phyloP scores from a whole-genome alignment of 2,797 vertebrate species.

The Tachyglossus aculeatus region DNA sequence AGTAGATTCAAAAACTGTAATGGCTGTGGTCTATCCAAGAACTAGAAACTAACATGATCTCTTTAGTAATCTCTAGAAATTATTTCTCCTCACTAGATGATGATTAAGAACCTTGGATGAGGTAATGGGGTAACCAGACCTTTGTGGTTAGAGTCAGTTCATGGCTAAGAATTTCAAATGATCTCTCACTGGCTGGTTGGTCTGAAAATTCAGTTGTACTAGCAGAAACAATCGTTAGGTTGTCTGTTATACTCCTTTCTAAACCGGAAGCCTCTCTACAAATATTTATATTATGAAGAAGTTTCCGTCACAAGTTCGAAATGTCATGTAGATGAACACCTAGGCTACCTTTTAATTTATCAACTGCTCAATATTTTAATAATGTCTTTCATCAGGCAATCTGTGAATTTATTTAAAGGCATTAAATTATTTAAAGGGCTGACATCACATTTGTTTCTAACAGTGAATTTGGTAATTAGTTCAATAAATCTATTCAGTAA shows the following conservation, averaged over 20 bases:
- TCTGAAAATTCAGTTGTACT: neutral
- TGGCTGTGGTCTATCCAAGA: too few species aligned
- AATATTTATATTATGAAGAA: neutral
- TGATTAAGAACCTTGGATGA: neutral
- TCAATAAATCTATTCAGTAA: neutral
- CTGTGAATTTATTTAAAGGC: neutral
- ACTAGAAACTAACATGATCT: too few species aligned
- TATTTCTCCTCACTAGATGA: neutral
- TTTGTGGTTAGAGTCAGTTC: neutral
- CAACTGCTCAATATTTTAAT: conserved; percentile 8
- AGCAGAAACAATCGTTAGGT: neutral
- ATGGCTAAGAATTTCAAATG: neutral
- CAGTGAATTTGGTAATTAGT: conserved; percentile 1
- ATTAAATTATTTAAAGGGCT: conserved; percentile 1
- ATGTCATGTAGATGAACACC: neutral
- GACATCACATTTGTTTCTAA: neutral
- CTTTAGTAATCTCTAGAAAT: too few species aligned
- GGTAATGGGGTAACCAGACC: neutral
- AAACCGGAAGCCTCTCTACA: neutral
- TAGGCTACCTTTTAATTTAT: conserved; percentile 3
- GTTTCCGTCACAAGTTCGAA: neutral
- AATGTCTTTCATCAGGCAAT: neutral
- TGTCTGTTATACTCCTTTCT: neutral
- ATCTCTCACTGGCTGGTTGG: neutral
- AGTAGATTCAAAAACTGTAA: too few species aligned